Percentiles rank a stretch among this genome's conserved stretches.
These are phyloP conservation scores for Thalassaphorura encarpata DNA, from an alignment of 1,140 invertebrate genomes.

Conservation along the genomic window DNA sequence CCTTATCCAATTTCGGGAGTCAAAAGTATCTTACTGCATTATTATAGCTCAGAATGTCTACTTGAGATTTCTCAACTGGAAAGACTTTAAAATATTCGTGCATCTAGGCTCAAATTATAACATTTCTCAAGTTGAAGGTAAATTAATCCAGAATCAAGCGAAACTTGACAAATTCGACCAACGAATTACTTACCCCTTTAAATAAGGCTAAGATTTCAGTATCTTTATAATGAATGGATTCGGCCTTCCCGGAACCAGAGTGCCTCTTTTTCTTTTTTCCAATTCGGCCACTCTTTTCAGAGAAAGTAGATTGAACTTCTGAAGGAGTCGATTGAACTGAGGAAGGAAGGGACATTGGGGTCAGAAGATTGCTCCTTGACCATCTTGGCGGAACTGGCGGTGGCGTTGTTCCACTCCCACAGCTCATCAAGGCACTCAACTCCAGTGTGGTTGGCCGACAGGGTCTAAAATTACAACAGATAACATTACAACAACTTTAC, in stretches of 20 bases:
- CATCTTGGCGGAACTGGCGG: constrained; percentile 30
- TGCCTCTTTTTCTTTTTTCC: constrained; percentile 25
- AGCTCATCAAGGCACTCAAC: constrained; percentile 8
- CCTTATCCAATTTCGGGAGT: too few species aligned
- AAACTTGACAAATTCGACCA: too few species aligned
- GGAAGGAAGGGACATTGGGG: constrained; percentile 25
- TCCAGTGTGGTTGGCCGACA: constrained; percentile 27
- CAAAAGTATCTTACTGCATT: too few species aligned
- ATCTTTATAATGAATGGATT: constrained; percentile 32
- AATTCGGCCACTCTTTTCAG: constrained; percentile 22
- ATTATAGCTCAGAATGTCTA: too few species aligned
- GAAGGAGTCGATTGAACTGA: constrained; percentile 31
- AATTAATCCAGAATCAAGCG: too few species aligned
- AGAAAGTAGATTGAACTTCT: constrained; percentile 29
- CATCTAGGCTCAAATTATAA: too few species aligned
- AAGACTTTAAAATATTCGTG: too few species aligned
- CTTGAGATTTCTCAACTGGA: too few species aligned
- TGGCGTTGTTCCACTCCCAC: constrained; percentile 16
- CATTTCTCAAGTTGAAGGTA: too few species aligned
- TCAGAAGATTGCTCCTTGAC: constrained; percentile 26
- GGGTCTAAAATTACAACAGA: constrained; percentile 4
- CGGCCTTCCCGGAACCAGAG: constrained; percentile 21
- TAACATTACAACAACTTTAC: neutral
- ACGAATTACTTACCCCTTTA: constrained; percentile 30
- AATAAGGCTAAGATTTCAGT: constrained; percentile 30